Evolutionary conservation across 2,113 vertebrate species (phyloP).

Genomic region (Epinephelus lanceolatus): DNA sequence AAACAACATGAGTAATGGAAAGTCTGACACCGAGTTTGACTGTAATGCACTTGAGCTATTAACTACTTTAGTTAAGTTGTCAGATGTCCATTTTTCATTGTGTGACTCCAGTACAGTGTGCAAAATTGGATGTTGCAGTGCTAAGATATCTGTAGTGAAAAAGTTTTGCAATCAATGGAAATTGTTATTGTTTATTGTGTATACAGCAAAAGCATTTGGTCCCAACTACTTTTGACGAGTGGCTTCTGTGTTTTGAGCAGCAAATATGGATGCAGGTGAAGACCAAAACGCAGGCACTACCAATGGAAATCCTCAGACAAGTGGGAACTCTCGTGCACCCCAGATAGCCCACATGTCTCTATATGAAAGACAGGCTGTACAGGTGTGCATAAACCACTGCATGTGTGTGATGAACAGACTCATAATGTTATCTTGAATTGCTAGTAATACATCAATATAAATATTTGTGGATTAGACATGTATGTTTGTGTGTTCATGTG

Average conservation of each 20-base stretch:
- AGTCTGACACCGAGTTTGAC: not conserved
- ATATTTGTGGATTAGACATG: not conserved
- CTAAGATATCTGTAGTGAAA: not conserved
- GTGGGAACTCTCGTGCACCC: constrained; percentile 90
- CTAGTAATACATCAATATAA: not conserved
- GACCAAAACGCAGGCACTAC: constrained; percentile 92
- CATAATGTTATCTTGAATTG: not conserved
- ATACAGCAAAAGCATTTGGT: not conserved
- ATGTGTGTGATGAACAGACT: not conserved
- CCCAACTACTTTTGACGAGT: constrained; percentile 20
- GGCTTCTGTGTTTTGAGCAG: constrained; percentile 40
- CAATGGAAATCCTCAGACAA: constrained; percentile 89
- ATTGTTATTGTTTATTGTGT: not conserved
- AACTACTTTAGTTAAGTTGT: not conserved
- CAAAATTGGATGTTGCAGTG: not conserved
- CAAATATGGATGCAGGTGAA: constrained; percentile 93
- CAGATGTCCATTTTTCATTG: not conserved
- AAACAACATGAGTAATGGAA: not conserved
- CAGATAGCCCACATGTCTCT: constrained; percentile 98
- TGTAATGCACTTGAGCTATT: not conserved
- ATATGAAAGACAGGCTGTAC: constrained; percentile 95
- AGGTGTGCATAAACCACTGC: constrained; percentile 80
- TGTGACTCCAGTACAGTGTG: not conserved
- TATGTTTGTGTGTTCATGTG: not conserved
- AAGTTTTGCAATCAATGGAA: not conserved